Evolutionary conservation across 2,113 vertebrate genomes (phyloP).

Genomic region (Cheirogaleus medius): DNA sequence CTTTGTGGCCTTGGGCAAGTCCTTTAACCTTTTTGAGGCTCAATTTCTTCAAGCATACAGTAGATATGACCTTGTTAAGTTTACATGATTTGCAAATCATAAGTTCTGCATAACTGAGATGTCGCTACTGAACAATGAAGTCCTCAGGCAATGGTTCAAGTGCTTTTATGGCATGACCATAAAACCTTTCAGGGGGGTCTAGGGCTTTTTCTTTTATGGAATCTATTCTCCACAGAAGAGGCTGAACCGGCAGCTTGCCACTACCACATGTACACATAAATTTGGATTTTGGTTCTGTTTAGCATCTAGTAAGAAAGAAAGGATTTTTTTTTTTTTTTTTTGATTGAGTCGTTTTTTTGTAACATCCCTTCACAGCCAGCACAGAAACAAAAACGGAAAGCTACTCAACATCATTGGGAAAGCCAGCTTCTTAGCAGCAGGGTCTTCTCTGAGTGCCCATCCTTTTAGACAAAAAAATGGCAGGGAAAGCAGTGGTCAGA

Average conservation of each 20-base stretch:
- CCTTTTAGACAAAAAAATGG: not conserved
- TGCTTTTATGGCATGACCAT: not conserved
- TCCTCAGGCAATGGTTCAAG: not conserved
- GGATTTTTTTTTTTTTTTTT: not conserved
- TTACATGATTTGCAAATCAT: not conserved
- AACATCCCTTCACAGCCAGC: not conserved
- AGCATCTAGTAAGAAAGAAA: not conserved
- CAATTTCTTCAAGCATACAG: not conserved
- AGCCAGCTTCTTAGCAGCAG: not conserved
- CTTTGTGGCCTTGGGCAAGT: not conserved
- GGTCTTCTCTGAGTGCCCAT: not conserved
- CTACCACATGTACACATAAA: not conserved
- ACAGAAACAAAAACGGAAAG: not conserved
- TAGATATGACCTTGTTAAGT: not conserved
- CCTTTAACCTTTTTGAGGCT: not conserved
- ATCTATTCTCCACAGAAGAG: not conserved
- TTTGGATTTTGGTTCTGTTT: not conserved
- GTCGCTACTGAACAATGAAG: fast-evolving
- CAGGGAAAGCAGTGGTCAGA: no score
- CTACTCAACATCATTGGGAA: not conserved
- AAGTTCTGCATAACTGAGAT: not conserved
- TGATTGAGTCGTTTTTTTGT: not conserved
- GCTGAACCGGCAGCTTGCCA: not conserved
- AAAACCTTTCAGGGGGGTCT: not conserved
- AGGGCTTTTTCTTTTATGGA: not conserved